Conservation (phyloP, 2,888 invertebrate species). For the Aporophyla nigra region DNA sequence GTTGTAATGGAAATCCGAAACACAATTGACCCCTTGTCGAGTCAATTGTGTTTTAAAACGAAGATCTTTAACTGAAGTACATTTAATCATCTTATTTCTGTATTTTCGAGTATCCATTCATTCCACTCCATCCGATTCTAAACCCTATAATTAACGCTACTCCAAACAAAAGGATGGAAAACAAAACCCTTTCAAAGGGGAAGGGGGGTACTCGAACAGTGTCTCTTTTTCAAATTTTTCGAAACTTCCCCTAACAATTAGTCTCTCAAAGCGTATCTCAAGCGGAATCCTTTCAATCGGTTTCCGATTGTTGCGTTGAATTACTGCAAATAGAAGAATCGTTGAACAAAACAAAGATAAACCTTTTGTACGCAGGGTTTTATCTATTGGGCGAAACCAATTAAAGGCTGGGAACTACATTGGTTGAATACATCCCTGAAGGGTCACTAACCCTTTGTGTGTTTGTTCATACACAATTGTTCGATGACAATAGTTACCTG, state of each 20-base stretch:
- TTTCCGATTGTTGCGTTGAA: slow-evolving; percentile 58
- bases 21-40: slow-evolving; percentile 13
- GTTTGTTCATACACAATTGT: slow-evolving; percentile 21
- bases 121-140: slow-evolving; percentile 42
- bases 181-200: slow-evolving; percentile 49
- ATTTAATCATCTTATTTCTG: slow-evolving; percentile 42
- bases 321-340: slow-evolving; percentile 59
- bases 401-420: slow-evolving; percentile 37
- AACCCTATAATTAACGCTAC: slow-evolving; percentile 48
- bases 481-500: slow-evolving; percentile 36
- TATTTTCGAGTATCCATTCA: slow-evolving; percentile 35
- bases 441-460: slow-evolving; percentile 26
- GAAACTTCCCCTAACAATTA: slow-evolving; percentile 62
- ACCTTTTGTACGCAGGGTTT: slow-evolving; percentile 48
- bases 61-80: slow-evolving; percentile 22
- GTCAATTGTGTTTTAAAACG: slow-evolving; percentile 31
- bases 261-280: slow-evolving; percentile 56
- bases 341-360: slow-evolving; percentile 55
- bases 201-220: slow-evolving; percentile 37
- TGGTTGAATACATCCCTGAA: slow-evolving; percentile 41
- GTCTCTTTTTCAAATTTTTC: slow-evolving; percentile 61
- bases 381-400: slow-evolving; percentile 50
- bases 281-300: slow-evolving; percentile 57
- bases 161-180: slow-evolving; percentile 51
- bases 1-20: slow-evolving; percentile 27